Evolutionary conservation across 2,888 invertebrate genomes (phyloP).

Genomic region (Drosophila prostipennis): DNA sequence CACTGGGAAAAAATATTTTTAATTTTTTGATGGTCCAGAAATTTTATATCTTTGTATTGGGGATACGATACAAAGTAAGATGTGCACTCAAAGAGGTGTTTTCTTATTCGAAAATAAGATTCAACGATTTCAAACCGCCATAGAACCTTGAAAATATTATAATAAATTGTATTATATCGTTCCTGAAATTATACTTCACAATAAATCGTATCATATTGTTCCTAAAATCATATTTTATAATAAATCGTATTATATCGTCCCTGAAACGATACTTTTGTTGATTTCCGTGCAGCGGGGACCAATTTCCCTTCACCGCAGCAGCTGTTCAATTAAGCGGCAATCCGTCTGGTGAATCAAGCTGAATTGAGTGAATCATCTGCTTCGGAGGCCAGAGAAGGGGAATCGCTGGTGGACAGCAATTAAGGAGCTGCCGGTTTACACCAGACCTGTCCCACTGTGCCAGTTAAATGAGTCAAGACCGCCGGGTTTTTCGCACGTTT

Average conservation of each 20-base stretch:
- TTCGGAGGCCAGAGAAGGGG: slow-evolving; percentile 7
- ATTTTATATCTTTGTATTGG: too few relatives aligned
- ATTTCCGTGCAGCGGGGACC: not conserved
- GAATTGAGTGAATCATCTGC: slow-evolving; percentile 49
- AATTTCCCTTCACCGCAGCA: slow-evolving; percentile 2
- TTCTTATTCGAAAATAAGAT: too few relatives aligned
- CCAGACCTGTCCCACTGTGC: slow-evolving; percentile 57
- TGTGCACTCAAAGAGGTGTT: too few relatives aligned
- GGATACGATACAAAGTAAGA: too few relatives aligned
- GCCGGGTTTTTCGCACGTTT: slow-evolving; percentile 71
- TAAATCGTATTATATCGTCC: not conserved
- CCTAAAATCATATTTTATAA: too few relatives aligned
- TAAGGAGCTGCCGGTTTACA: slow-evolving; percentile 46
- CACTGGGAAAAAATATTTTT: not conserved
- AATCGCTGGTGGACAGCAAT: slow-evolving; percentile 5
- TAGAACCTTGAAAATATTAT: too few relatives aligned
- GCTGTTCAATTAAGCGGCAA: slow-evolving; percentile 55
- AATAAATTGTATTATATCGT: not conserved
- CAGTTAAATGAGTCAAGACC: slow-evolving; percentile 64
- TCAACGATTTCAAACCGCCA: too few relatives aligned
- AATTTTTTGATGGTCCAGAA: not conserved
- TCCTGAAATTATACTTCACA: not conserved
- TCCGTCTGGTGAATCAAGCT: slow-evolving; percentile 51
- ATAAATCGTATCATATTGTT: too few relatives aligned
- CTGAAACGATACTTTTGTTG: not conserved